Percentiles rank a stretch among this genome's conserved stretches.
Conservation (phyloP, 2,888 invertebrate genomes). For the Crepidodera aurea region DNA sequence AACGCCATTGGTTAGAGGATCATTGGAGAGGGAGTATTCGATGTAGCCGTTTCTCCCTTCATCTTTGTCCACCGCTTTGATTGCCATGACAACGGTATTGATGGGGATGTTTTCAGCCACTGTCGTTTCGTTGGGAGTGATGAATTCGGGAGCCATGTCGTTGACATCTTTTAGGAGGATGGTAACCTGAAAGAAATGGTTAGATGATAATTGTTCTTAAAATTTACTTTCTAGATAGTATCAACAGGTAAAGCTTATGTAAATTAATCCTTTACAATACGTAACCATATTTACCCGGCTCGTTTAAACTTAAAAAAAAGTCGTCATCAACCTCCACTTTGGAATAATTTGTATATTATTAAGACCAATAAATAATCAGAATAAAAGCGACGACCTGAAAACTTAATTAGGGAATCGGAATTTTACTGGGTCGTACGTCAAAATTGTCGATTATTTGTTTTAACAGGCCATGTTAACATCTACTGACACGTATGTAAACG, state of each 20-base stretch:
- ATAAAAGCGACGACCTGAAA: constrained; percentile 12
- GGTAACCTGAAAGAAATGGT: constrained; percentile 72
- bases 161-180: constrained; percentile 90
- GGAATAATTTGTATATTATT: constrained; percentile 27
- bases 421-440: constrained; percentile 15
- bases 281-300: background rate
- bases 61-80: constrained; percentile 89
- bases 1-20: constrained; percentile 68
- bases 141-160: constrained; percentile 89
- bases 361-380: constrained; percentile 21
- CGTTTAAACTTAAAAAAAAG: constrained; percentile 6
- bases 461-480: constrained; percentile 22
- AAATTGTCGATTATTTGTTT: constrained; percentile 19
- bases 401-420: constrained; percentile 17
- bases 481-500: constrained; percentile 26
- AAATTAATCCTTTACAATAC: constrained; percentile 15
- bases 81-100: constrained; percentile 87
- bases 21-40: constrained; percentile 81
- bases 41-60: constrained; percentile 85
- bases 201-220: too few relatives aligned
- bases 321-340: constrained; percentile 10
- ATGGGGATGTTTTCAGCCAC: constrained; percentile 85
- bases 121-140: constrained; percentile 79
- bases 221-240: too few relatives aligned
- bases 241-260: constrained; percentile 6